Evolutionary conservation across 2,888 invertebrate species (phyloP), one percentile per base, ranked within the genome.

Genomic region (Danaus chrysippus): DNA sequence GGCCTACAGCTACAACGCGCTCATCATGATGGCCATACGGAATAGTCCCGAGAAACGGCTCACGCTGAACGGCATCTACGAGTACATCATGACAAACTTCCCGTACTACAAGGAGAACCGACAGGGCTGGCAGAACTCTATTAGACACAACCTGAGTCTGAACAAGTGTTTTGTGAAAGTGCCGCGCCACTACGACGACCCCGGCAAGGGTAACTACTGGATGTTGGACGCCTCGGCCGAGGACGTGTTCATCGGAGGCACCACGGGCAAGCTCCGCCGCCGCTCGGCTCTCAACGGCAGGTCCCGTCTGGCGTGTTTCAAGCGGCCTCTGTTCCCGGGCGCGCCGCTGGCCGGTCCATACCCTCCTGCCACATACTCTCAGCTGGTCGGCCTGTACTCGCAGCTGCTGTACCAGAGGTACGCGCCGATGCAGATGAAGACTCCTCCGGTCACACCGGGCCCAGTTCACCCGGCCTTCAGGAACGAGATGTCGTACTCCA

Each of bases 141-240:
- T 99, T 73, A 93, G 99, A 3, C 99, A 99, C 91, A 99, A 99
- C 86, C 92, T 99, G 8, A 98, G 97, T 74, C 91, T 99, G 73
- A 99, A 99, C 92, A 99, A 99, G 92, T 99, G 99, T 82, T 99
- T 99, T 84, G 97, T 99, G 68, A 99, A 99, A 92, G 97, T 98
- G 68, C 97, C 98, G 3, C 93, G 99, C 0, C 98, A 98, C 79
- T 99, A 99, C 89, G 99, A 99, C 87, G 99, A 99, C 84, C 99
- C 99, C 0, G 99, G 99, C 3, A 99, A 99, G 86, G 99, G 99
- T 0, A 99, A 99, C 91, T 99, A 99, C 91, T 99, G 99, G 99
- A 99, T 99, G 98, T 86, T 99, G 75, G 99, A 99, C 83, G 97
- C 98, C 1, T 97, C 97, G 41, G 96, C 97, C n/a, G 99, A 99